Conservation (phyloP, 2,797 vertebrate genomes). For the Scolopax rusticola region DNA sequence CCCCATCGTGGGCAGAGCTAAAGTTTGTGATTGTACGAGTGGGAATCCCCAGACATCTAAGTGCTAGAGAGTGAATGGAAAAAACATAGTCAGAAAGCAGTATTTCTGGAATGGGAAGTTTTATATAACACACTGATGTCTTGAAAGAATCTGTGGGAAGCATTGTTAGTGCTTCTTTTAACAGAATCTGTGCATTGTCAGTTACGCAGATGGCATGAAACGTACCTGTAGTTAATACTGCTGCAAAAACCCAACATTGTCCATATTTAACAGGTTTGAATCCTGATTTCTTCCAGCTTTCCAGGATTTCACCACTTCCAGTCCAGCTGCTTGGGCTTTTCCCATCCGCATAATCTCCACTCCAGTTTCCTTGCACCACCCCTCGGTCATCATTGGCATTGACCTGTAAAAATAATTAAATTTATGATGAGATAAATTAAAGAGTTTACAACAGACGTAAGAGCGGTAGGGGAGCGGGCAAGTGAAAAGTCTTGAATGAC, state of each 20-base stretch:
- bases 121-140: neutral
- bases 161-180: neutral
- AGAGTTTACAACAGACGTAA: neutral
- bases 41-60: constrained; percentile 92
- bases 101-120: neutral
- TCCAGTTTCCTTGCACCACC: constrained; percentile 89
- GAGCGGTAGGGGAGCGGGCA: neutral
- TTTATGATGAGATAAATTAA: neutral
- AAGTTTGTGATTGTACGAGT: constrained; percentile 93
- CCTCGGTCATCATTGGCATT: constrained; percentile 91
- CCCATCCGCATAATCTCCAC: constrained; percentile 84
- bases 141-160: neutral
- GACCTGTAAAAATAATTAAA: constrained; percentile 78
- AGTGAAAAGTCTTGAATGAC: neutral
- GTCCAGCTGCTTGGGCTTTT: constrained; percentile 87
- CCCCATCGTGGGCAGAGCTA: constrained; percentile 90
- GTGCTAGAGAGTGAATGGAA: constrained; percentile 71
- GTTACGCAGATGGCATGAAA: neutral
- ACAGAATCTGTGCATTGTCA: neutral
- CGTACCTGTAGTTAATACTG: constrained; percentile 91
- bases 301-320: constrained; percentile 92
- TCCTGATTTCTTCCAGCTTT: constrained; percentile 85
- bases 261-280: constrained; percentile 87
- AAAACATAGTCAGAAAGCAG: neutral
- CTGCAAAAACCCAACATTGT: constrained; percentile 98